A percentile compares a stretch with the other conserved stretches of the same genome.
phyloP scores from a whole-genome alignment of 2,113 vertebrate species.

The Riparia riparia region DNA sequence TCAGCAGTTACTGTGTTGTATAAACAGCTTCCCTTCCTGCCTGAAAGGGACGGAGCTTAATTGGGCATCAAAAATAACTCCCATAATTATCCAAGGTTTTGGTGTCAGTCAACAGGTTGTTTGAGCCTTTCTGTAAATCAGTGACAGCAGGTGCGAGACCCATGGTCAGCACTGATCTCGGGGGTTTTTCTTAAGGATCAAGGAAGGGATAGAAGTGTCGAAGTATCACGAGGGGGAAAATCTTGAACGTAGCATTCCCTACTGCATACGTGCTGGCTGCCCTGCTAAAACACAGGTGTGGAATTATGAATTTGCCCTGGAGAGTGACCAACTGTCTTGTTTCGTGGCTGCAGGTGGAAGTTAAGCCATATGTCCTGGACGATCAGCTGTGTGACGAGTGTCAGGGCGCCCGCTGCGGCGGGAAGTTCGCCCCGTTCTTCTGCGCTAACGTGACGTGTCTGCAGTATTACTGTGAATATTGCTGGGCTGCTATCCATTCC shows the following conservation, averaged over 20 bases:
- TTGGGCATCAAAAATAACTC: background rate
- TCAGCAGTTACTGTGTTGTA: background rate
- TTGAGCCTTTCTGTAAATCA: background rate
- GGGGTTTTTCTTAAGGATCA: background rate
- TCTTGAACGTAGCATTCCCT: rapidly evolving
- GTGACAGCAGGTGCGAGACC: background rate
- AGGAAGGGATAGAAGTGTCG: background rate
- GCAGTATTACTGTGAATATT: constrained; percentile 99
- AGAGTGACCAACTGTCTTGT: background rate
- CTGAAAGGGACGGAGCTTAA: background rate
- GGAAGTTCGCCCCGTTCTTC: constrained; percentile 99
- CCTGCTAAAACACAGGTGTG: background rate
- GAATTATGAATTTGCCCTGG: background rate
- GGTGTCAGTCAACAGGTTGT: background rate
- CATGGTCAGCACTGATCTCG: background rate
- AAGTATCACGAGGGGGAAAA: background rate
- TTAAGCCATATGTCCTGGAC: constrained; percentile 99
- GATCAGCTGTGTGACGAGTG: constrained; percentile 99
- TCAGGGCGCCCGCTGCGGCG: constrained; percentile 98
- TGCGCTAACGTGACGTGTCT: constrained; percentile 99
- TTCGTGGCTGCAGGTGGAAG: constrained; percentile 90
- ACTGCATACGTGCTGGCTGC: background rate
- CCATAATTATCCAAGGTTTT: background rate
- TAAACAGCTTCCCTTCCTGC: background rate
- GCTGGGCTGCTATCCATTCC: constrained; percentile 99